phyloP scores from a whole-genome alignment of 2,888 invertebrate species.

The Orthonevra nobilis region DNA sequence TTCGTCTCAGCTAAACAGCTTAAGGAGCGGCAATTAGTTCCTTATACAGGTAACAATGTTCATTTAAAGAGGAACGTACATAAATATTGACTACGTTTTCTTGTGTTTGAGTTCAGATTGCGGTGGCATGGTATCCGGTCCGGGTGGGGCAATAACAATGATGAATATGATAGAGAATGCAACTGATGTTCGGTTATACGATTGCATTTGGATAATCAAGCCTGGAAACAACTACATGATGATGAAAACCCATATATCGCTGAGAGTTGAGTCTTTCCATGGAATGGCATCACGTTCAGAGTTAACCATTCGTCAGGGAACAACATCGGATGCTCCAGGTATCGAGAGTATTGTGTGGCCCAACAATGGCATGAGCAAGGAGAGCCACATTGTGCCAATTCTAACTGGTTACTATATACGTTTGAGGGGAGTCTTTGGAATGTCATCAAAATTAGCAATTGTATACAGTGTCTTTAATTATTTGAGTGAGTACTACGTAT shows the following conservation, averaged over 20 bases:
- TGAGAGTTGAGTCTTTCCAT: conserved; percentile 83
- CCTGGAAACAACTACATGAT: conserved; percentile 84
- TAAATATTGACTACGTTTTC: too few relatives aligned
- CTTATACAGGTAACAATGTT: conserved; percentile 79
- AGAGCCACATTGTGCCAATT: conserved; percentile 84
- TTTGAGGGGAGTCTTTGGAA: conserved; percentile 84
- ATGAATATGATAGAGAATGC: conserved; percentile 85
- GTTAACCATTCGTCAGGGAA: conserved; percentile 84
- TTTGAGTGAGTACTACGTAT: conserved; percentile 82
- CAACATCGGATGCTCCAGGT: conserved; percentile 83
- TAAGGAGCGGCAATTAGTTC: conserved; percentile 77
- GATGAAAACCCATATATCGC: conserved; percentile 85
- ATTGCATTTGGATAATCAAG: conserved; percentile 87
- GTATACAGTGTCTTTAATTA: conserved; percentile 87
- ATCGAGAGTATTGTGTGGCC: conserved; percentile 83
- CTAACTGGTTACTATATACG: conserved; percentile 86
- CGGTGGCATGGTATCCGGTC: conserved; percentile 86
- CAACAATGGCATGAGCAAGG: conserved; percentile 79
- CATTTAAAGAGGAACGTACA: too few relatives aligned
- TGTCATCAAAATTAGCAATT: conserved; percentile 84
- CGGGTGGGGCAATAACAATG: conserved; percentile 88
- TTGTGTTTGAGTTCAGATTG: conserved; percentile 84
- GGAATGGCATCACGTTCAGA: conserved; percentile 84
- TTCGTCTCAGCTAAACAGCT: conserved; percentile 78
- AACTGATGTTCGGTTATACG: conserved; percentile 82